Evolutionary conservation across 2,797 vertebrate species (phyloP), one percentile per base, ranked within the genome.

Genomic region (Protosalanx chinensis): DNA sequence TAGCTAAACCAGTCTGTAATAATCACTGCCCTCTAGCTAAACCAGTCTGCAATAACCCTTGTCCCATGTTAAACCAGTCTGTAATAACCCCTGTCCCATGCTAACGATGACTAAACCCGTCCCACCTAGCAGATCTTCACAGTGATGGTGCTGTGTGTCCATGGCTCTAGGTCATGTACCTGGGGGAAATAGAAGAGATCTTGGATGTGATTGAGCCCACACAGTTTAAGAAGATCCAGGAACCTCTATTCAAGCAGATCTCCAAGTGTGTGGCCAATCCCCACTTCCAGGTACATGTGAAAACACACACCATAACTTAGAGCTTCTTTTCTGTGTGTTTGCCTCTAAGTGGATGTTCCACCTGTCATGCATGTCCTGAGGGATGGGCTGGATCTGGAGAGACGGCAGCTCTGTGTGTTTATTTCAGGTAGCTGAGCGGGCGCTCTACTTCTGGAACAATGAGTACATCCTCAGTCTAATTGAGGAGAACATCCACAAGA

Each of bases 401-500:
- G 41, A 46, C 12, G 41, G 10, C 41, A 46, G 13, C 41, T 46
- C 41, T 46, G 41, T 46, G 37, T 41, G 41, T 12, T 46, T 37
- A 64, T 30, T 83, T 35, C 91, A 99, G 97, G 97, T 99, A 83
- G 97, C 97, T 74, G 97, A 99, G 88, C 92, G 97, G 80, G 95
- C 97, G 61, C 87, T 99, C 76, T 99, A 98, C 87, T 98, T 96
- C 87, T 99, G 97, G 97, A 98, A 99, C 84, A 99, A 99, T 0
- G 97, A 99, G 85, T 99, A 98, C 85, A 99, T 99, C 74, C 94
- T 99, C 85, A 98, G 97, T 87, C 92, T 99, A 87, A 98, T 99
- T 62, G 97, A 99, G 83, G 97, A 99, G 81, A 98, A 99, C 86
- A 97, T 97, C 66, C 95, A 96, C 82, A 96, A 92, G 88, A 85